These are phyloP conservation scores for Uria aalge DNA, from an alignment of 2,113 vertebrate genomes.

Conservation along the genomic window DNA sequence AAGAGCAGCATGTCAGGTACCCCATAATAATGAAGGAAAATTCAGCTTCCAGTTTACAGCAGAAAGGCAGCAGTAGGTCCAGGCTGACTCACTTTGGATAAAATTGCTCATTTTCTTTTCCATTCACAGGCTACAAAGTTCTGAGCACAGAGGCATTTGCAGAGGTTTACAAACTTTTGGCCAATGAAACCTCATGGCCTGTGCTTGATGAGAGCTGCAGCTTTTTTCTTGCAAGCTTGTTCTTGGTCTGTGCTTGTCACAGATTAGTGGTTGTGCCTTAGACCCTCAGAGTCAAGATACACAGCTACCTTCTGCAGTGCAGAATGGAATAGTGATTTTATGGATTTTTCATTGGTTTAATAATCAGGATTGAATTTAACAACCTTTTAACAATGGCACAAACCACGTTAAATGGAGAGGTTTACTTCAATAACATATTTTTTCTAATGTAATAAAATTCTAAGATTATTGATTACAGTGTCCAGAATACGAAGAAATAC, in stretches of 20 bases:
- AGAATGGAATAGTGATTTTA: not conserved
- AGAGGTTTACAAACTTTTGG: not conserved
- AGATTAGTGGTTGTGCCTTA: not conserved
- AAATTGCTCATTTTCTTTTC: not conserved
- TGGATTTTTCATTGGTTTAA: not conserved
- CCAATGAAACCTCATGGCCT: not conserved
- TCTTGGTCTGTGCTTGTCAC: not conserved
- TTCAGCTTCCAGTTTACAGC: not conserved
- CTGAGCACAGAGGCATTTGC: not conserved
- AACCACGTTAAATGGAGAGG: not conserved
- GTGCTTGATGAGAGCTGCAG: not conserved
- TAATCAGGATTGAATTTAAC: not conserved
- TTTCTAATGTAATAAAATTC: not conserved
- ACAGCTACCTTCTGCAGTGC: not conserved
- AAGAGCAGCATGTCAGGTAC: not conserved
- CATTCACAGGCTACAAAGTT: not conserved
- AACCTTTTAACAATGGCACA: not conserved
- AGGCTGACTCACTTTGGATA: not conserved
- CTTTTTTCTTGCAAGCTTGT: not conserved
- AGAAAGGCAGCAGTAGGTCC: not conserved
- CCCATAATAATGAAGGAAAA: not conserved
- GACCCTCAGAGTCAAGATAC: not conserved
- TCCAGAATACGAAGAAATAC: not conserved
- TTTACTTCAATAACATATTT: conserved; percentile 3
- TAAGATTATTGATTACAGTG: not conserved